Percentiles rank a stretch among this genome's conserved stretches.
Evolutionary conservation across 2,797 vertebrate species (phyloP).

Genomic region (Dendrocincla tyrannina): DNA sequence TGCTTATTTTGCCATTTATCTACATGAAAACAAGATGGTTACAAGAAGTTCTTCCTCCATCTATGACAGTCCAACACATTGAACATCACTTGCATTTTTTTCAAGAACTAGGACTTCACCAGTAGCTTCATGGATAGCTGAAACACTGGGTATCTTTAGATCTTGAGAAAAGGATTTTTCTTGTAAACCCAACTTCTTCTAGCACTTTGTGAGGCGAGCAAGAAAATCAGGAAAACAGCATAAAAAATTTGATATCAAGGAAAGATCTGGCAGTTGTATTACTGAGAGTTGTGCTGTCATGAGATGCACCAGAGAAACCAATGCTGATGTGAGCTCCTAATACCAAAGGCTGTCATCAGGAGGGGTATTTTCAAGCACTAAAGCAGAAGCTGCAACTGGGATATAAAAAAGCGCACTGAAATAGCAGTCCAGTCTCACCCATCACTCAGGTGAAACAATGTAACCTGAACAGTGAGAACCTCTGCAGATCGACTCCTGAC

Average conservation of each 20-base stretch:
- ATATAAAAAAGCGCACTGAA: neutral
- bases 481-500: neutral
- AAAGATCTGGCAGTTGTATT: neutral
- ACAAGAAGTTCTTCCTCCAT: neutral
- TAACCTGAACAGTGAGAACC: neutral
- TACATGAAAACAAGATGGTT: neutral
- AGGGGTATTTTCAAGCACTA: neutral
- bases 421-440: neutral
- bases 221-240: neutral
- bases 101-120: neutral
- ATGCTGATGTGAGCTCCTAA: neutral
- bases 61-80: neutral
- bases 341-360: neutral
- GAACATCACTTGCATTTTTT: neutral
- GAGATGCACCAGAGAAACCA: neutral
- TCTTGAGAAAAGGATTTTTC: neutral
- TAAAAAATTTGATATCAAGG: neutral
- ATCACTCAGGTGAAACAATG: neutral
- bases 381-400: neutral
- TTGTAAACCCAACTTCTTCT: neutral
- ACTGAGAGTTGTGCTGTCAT: fast-evolving
- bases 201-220: neutral
- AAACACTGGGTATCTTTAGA: neutral
- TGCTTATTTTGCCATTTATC: neutral
- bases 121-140: neutral